Evolutionary conservation across 2,888 invertebrate species (phyloP).

Genomic region (Branchipolynoe longqiensis): DNA sequence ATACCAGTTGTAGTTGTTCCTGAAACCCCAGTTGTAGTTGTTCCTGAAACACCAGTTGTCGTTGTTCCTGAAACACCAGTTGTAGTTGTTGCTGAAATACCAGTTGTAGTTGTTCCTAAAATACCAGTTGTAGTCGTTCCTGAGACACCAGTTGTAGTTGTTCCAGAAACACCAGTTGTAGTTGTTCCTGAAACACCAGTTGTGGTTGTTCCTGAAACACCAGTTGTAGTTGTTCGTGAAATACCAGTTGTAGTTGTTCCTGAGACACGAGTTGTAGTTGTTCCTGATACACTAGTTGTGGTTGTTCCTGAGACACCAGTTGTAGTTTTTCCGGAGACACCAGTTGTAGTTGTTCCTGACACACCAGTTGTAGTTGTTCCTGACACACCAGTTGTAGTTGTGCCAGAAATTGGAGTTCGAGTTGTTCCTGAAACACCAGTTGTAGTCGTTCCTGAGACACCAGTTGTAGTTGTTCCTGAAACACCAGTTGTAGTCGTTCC

Average conservation of each 20-base stretch:
- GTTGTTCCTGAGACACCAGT: background rate
- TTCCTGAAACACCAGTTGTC: background rate
- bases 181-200: too few species aligned
- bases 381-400: too few species aligned
- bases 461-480: background rate
- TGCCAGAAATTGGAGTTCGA: too few species aligned
- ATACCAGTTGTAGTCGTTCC: background rate
- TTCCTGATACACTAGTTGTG: too few species aligned
- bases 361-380: too few species aligned
- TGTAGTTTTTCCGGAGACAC: background rate
- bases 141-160: background rate
- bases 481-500: too few species aligned
- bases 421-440: too few species aligned
- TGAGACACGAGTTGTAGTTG: too few species aligned
- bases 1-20: background rate
- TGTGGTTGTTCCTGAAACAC: too few species aligned
- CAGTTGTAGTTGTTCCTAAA: background rate
- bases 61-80: background rate
- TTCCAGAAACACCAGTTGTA: too few species aligned
- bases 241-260: background rate
- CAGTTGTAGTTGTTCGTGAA: background rate
- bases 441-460: too few species aligned
- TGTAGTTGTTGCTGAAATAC: background rate
- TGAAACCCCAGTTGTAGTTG: background rate
- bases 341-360: too few species aligned